Base-by-base conservation (phyloP, 2,113 vertebrate genomes). In the Cyrtonyx montezumae region DNA sequence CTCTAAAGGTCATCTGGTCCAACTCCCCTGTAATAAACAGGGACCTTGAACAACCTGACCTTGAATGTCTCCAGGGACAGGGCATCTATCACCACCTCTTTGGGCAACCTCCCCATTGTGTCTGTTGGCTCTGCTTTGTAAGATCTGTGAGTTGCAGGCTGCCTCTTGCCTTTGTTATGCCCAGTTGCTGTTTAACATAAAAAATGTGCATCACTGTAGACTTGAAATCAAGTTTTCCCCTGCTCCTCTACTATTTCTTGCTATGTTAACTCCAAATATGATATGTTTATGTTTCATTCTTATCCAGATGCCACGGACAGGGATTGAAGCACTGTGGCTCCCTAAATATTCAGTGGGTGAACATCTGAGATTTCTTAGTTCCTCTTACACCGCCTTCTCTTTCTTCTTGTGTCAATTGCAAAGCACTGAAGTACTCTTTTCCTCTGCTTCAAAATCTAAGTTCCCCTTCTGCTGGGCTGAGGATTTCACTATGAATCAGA, bases 401-500 rank as follows among this genome's bases (percentile, higher is more conserved):
- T 79, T 91, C 49, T 93, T 94, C 61, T 59, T 28, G 37, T 93
- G 71, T 94, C 89, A 94, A 68, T 79, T 81, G 74, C 86, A 92
- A 88, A 84, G 74, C 66, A 87, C 65, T 92, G 71, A 96, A 94
- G 65, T 61, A 69, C 79, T 84, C 43, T 62, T 87, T 74, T 66
- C 32, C 28, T 84, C 63, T 85, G 65, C 37, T 69, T 90, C 68
- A 94, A 91, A 94, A 91, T 71, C 87, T 65, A 89, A 89, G 77
- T 83, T 96, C 46, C 61, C 84, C 87, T 96, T 96, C 95, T 94
- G 92, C 56, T 80, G 65, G 88, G 73, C 73, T 93, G 85, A 94
- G 59, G 23, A 79, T 94, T 93, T 96, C 6, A 67, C 79, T 88
- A 78, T 96, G 91, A 96, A 91, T 96, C 93, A 92, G 91, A 91